phyloP scores from a whole-genome alignment of 2,888 invertebrate species.

The Drosophila vallismaia region DNA sequence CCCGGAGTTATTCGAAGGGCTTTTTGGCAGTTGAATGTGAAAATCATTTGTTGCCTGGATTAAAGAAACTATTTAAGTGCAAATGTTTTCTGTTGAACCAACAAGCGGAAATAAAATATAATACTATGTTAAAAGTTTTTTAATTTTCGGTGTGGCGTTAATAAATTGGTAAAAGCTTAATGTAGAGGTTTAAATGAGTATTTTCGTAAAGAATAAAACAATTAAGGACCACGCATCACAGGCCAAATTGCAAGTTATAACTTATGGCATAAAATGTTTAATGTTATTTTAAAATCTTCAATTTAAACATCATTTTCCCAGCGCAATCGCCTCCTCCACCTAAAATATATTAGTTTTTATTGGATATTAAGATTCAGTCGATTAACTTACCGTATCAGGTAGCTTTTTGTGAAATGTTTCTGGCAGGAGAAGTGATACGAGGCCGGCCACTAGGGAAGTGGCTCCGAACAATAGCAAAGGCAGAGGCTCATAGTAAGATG shows the following conservation, averaged over 20 bases:
- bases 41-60: slow-evolving; percentile 7
- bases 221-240: too few relatives aligned
- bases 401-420: slow-evolving; percentile 87
- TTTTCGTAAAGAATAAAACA: neutral
- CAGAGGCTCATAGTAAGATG: slow-evolving; percentile 84
- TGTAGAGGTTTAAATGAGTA: neutral
- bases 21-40: slow-evolving; percentile 76
- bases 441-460: slow-evolving; percentile 85
- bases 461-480: slow-evolving; percentile 86
- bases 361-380: neutral
- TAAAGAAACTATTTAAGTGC: neutral
- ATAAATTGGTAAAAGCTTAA: too few relatives aligned
- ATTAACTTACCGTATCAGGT: slow-evolving; percentile 86
- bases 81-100: too few relatives aligned
- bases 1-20: slow-evolving; percentile 63
- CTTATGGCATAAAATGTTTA: neutral
- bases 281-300: slow-evolving; percentile 12
- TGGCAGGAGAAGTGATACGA: slow-evolving; percentile 86
- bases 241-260: neutral
- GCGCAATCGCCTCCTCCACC: slow-evolving; percentile 75
- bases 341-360: slow-evolving; percentile 16
- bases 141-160: neutral
- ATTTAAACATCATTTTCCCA: slow-evolving; percentile 40
- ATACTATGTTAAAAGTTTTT: neutral
- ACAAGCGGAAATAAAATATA: too few relatives aligned